Evolutionary conservation across 2,797 vertebrate genomes (phyloP).

Genomic region (Zenarchopterus dispar): DNA sequence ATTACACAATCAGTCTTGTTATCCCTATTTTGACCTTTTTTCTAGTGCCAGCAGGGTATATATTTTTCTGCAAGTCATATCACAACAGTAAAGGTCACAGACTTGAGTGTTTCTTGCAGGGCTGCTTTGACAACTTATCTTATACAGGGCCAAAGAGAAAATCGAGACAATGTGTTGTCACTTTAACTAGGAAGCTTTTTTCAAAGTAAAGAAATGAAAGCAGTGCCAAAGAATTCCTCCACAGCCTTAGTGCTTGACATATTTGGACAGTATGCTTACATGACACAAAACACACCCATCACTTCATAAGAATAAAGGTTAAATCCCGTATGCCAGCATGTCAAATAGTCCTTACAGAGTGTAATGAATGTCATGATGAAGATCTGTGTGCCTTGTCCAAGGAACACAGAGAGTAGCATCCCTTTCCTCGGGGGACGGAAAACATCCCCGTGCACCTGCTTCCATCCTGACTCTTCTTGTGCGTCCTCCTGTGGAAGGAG

Average conservation of each 20-base stretch:
- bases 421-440: slow-evolving; percentile 89
- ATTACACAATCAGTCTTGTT: too few species aligned
- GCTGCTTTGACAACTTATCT: background rate
- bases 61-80: too few species aligned
- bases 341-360: slow-evolving; percentile 83
- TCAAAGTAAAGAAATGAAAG: background rate
- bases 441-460: slow-evolving; percentile 90
- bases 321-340: background rate
- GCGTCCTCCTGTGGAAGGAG: slow-evolving; percentile 83
- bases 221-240: background rate
- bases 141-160: background rate
- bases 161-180: background rate
- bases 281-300: background rate
- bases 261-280: too few species aligned
- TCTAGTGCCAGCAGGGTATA: background rate
- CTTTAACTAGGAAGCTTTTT: background rate
- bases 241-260: background rate
- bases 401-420: slow-evolving; percentile 91
- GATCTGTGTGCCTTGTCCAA: slow-evolving; percentile 93
- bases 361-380: slow-evolving; percentile 95
- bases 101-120: background rate
- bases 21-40: too few species aligned
- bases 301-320: background rate
- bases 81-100: background rate
- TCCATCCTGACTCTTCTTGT: slow-evolving; percentile 93